phyloP scores from a whole-genome alignment of 1,140 invertebrate genomes.

The Maconellicoccus hirsutus region DNA sequence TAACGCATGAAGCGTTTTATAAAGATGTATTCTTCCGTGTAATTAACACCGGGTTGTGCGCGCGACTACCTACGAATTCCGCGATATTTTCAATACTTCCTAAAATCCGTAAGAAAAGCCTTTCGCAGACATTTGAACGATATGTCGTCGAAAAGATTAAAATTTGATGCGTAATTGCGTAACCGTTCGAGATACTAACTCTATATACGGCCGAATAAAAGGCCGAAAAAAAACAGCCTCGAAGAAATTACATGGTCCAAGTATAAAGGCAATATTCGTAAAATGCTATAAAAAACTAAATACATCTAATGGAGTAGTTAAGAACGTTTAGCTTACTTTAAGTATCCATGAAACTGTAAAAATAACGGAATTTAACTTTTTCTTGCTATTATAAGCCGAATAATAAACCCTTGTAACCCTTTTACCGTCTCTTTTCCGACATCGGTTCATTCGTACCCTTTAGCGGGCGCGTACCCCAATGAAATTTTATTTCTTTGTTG shows the following conservation, averaged over 20 bases:
- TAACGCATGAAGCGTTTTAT: slow-evolving; percentile 3
- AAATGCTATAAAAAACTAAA: background rate
- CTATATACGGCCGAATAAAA: too few relatives aligned
- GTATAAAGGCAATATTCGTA: background rate
- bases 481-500: slow-evolving; percentile 9
- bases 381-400: background rate
- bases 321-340: background rate
- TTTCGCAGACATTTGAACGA: too few relatives aligned
- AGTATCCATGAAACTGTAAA: slow-evolving; percentile 2
- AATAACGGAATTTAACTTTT: background rate
- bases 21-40: slow-evolving; percentile 8
- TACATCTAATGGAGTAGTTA: background rate
- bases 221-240: too few relatives aligned
- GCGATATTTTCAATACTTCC: too few relatives aligned
- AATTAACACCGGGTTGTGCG: background rate
- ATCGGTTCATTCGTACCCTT: background rate
- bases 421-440: background rate
- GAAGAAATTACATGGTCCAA: too few relatives aligned
- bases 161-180: background rate
- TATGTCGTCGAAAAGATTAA: background rate
- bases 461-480: background rate
- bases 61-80: too few relatives aligned
- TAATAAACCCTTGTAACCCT: slow-evolving; percentile 3
- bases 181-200: too few relatives aligned
- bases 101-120: too few relatives aligned